Evolutionary conservation across 2,888 invertebrate genomes (phyloP), one percentile per base, ranked within the genome.

Genomic region (Anticlea derivata): DNA sequence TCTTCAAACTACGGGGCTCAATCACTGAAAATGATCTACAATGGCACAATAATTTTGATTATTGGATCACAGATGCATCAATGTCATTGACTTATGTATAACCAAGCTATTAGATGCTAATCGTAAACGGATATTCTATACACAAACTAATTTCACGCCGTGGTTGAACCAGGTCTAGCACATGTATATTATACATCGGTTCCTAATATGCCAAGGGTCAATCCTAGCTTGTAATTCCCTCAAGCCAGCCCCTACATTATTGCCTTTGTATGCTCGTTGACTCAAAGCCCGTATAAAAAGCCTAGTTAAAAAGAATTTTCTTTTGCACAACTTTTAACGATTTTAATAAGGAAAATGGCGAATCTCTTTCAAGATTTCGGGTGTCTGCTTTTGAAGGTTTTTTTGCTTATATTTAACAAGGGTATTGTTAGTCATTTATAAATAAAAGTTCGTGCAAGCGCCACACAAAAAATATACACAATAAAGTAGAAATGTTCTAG

Each of bases 221-320:
- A 54, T 41, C 54, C 52, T 35, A 34, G 55, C 60, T 58, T 65
- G 58, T 62, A 65, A 67, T 69, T 68, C 70, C 51, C 51, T 56
- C 65, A 65, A 66, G 63, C 58, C 48, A 66, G 55, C 58, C 62
- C 52, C 61, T 57, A 66, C 61, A 71, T 73, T 67, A 73, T 67
- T 59, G 61, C 65, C 70, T 73, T 67, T 69, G 65, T 66, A 62
- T 63, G 53, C 61, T 59, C 50, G 49, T 44, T 55, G 60, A 61
- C 65, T 66, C 66, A 68, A 70, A 73, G 60, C 61, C 60, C 56
- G 51, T 66, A 68, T 65, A 66, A 67, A 74, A 73, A 67, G 65
- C 65, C 65, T 68, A 68, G 65, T 70, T 73, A 65, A 63, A 65
- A 58, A 66, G 60, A 68, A 71, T 62, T 69, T 69, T 62, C 60